These are phyloP conservation scores for Calyptomena viridis DNA, from an alignment of 2,113 vertebrate genomes.

Conservation along the genomic window DNA sequence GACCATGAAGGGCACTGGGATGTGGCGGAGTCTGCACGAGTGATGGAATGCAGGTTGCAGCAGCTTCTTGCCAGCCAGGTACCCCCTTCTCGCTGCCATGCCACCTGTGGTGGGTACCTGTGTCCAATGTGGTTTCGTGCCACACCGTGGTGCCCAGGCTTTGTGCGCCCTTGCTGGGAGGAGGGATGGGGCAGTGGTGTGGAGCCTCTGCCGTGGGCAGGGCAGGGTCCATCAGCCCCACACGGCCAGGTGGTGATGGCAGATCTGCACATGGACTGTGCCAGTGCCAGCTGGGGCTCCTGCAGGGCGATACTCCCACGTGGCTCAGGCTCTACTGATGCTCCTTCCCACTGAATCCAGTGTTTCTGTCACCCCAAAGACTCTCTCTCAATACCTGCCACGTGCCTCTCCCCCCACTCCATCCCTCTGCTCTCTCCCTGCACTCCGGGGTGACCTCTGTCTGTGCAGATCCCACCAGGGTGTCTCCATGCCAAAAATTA, in stretches of 20 bases:
- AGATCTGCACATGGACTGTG: not conserved
- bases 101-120: no score
- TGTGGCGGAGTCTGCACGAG: fast-evolving
- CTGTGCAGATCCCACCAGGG: not conserved
- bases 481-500: not conserved
- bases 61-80: not conserved
- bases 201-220: not conserved
- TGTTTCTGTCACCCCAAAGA: not conserved
- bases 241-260: fast-evolving
- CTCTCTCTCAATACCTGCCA: not conserved
- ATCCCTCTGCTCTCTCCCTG: not conserved
- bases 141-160: not conserved
- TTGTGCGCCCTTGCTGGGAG: not conserved
- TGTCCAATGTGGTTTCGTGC: not conserved
- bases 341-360: not conserved
- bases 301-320: fast-evolving
- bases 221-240: not conserved
- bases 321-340: not conserved
- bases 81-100: not conserved
- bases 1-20: fast-evolving
- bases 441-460: not conserved
- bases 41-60: not conserved
- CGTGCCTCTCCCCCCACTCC: not conserved
- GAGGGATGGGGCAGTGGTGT: not conserved
- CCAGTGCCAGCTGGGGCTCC: fast-evolving